Base-by-base conservation (phyloP, 2,113 vertebrate genomes). In the Rhynchomys soricoides region DNA sequence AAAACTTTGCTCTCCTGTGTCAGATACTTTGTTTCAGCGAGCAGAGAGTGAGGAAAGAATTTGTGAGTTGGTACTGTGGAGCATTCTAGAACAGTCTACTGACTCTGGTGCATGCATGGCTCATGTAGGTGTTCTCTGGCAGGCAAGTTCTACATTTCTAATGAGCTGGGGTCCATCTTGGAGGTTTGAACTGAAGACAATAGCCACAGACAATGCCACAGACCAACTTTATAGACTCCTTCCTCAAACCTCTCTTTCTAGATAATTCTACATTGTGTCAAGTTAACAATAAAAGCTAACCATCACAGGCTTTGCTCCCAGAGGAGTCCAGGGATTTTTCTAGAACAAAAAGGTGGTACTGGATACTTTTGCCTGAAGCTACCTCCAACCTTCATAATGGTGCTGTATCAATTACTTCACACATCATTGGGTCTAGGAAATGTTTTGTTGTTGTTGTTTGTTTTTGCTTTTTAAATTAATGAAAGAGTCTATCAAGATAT, bases 381-480 rank as follows among this genome's bases (percentile, higher is more conserved):
- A 11, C n/a, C 34, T 45, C 74, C 40, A 86, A 0, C 40, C 31
- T 52, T 55, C 43, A 45, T 31, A 17, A 45, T 31, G 37, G 57
- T 34, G 15, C 55, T 2, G 0, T 3, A 5, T 31, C 8, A 1
- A 1, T 8, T 0, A 0, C 50, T 92, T 57, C 7, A 24, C 43
- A 34, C 19, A 16, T 0, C 87, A 34, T 22, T 10, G 62, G 83
- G 34, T 15, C 59, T 6, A 45, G 55, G 22, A 64, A 19, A 37
- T 5, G 22, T 1, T 13, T 66, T 34, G n/a, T n/a, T n/a, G n/a
- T n/a, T n/a, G n/a, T 68, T 68, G 11, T 66, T 26, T 64, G 22
- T 62, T 15, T 68, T 21, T 48, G n/a, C n/a, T 26, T 21, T 26
- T 73, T 83, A 43, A 62, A 50, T 79, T 34, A 71, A 75, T 91